Evolutionary conservation across 2,113 vertebrate genomes (phyloP), one percentile per base, ranked within the genome.

Genomic region (Ivindomyrus marchei): DNA sequence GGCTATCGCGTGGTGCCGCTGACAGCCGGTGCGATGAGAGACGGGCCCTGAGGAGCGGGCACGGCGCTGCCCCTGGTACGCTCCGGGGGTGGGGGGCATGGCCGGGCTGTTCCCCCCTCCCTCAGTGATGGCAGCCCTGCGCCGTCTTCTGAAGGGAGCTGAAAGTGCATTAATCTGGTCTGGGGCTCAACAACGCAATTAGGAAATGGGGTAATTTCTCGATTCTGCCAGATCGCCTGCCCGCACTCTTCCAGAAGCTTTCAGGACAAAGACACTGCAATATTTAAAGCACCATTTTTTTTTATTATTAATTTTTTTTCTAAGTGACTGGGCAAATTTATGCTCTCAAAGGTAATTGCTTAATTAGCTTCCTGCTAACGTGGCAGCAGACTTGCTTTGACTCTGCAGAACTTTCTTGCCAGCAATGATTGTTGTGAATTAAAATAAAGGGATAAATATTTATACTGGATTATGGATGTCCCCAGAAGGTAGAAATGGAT

Each of bases 251-350:
- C 85, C 50, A 87, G 50, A 87, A 27, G 85, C 85, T 87, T 53
- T 87, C 31, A 15, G 50, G 85, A 56, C 49, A 52, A 47, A 87
- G 85, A 10, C 19, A 9, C 50, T 87, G 85, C 15, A 53, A 53
- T 56, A 87, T 87, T 87, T 87, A 87, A 87, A 56, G 50, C 31
- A 56, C 15, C 17, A 6, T 27, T 56, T 56, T 53, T 85, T 85
- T 9, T 39, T 17, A 66, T 62, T 6, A 53, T 27, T 27, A 10
- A 1, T 0, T 42, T 80, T 42, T 46, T n/a, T 87, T 21, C 47
- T 17, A 87, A 87, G 83, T 36, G 85, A 87, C 85, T 87, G 85
- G 15, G 85, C 85, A 87, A 8, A 56, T 36, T 87, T 87, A 27
- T 56, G 53, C 31, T 87, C 85, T 36, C 85, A 87, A 19, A 36